Evolutionary conservation across 2,888 invertebrate genomes (phyloP).

Genomic region (Helicoverpa assulta): DNA sequence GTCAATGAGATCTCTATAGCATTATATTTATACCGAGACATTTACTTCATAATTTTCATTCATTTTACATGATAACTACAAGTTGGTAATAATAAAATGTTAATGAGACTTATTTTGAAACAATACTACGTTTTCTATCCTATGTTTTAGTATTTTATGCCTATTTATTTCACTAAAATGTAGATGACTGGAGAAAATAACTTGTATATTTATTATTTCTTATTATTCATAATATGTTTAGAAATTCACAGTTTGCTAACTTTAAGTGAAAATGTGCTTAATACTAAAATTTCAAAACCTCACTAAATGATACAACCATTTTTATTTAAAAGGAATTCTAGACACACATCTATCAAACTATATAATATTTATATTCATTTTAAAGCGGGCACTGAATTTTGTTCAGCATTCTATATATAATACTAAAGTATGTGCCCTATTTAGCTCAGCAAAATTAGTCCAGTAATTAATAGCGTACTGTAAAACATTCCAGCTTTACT

Average conservation of each 20-base stretch:
- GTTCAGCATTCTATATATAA: conserved; percentile 67
- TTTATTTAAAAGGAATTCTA: conserved; percentile 74
- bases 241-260: conserved; percentile 54
- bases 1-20: conserved; percentile 89
- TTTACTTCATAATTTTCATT: conserved; percentile 80
- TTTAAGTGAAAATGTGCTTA: conserved; percentile 71
- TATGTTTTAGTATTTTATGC: conserved; percentile 78
- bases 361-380: conserved; percentile 70
- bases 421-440: conserved; percentile 62
- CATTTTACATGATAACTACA: conserved; percentile 80
- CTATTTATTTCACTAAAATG: conserved; percentile 76
- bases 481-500: conserved; percentile 8
- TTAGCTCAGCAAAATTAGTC: conserved; percentile 18
- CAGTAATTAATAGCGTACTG: conserved; percentile 15
- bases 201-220: conserved; percentile 64
- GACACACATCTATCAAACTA: conserved; percentile 80
- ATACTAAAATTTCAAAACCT: conserved; percentile 78
- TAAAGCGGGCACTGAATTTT: conserved; percentile 77
- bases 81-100: conserved; percentile 79
- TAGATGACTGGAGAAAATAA: conserved; percentile 75
- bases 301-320: conserved; percentile 80
- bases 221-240: conserved; percentile 61
- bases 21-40: conserved; percentile 84
- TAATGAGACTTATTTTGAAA: conserved; percentile 81
- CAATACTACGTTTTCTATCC: conserved; percentile 83